Evolutionary conservation across 2,888 invertebrate species (phyloP).

Genomic region (Hirtodrosophila duncani): DNA sequence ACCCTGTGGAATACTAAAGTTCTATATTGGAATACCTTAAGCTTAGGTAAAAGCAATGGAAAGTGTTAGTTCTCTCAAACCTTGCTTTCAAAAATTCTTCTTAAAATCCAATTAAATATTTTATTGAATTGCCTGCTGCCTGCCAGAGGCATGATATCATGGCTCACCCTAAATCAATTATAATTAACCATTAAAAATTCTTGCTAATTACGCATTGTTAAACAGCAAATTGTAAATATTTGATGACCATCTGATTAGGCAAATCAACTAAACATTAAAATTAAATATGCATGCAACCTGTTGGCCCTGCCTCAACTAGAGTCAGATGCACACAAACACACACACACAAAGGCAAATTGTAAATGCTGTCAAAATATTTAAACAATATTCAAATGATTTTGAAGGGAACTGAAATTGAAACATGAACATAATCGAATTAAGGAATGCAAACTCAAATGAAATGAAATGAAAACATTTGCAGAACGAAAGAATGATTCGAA

Average conservation of each 20-base stretch:
- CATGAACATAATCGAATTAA: slow-evolving; percentile 24
- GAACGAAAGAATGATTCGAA: slow-evolving; percentile 17
- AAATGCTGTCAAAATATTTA: slow-evolving; percentile 31
- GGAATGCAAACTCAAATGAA: slow-evolving; percentile 1
- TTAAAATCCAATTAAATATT: no score
- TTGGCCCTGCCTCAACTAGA: background rate
- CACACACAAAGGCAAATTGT: slow-evolving; percentile 15
- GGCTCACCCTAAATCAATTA: no score
- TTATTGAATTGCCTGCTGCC: no score
- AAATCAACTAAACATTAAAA: slow-evolving; percentile 14
- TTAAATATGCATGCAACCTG: slow-evolving; percentile 26
- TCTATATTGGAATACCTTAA: no score
- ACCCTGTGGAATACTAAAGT: no score
- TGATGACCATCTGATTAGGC: slow-evolving; percentile 18
- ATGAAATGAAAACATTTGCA: slow-evolving; percentile 9
- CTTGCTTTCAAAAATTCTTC: no score
- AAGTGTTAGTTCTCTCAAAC: no score
- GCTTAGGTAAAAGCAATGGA: no score
- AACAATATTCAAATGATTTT: slow-evolving; percentile 21
- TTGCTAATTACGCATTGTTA: slow-evolving; percentile 20
- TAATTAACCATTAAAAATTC: no score
- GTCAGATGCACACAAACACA: slow-evolving; percentile 13
- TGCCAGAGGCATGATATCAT: no score
- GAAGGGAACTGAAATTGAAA: slow-evolving; percentile 1
- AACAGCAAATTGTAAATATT: slow-evolving; percentile 19